Evolutionary conservation across 2,888 invertebrate species (phyloP), one percentile per base, ranked within the genome.

Genomic region (Drosophila mulleri): DNA sequence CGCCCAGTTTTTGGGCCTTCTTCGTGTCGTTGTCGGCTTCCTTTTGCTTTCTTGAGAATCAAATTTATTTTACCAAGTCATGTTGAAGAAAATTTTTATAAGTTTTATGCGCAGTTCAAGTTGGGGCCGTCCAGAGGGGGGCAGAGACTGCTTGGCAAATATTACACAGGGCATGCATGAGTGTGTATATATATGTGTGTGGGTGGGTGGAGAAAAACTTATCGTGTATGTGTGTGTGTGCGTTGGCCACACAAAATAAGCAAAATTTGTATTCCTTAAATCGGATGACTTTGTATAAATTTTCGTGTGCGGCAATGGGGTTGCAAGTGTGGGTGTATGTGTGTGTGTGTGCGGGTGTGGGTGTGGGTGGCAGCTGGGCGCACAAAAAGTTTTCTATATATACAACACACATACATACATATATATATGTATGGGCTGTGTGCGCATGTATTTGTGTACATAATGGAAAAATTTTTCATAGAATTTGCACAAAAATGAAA

Each of bases 61-160:
- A 91, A 91, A 91, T 91, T 91, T 92, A 91, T 91, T 91, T 92
- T 90, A 88, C 91, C 91, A 91, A 91, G 89, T 91, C 92, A 91
- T 91, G 91, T 88, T 91, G 90, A 91, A 90, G 89, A 91, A 88
- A 91, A 91, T 91, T 92, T 91, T 90, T 91, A 91, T 90, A 91
- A 91, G 92, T 91, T 91, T 91, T 91, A 88, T 91, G 82, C 78
- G 85, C 75, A 80, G 83, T 71, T 80, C 78, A 80, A 82, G 79
- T 50, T 79, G 76, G 78, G 70, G 75, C 79, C 72, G 76, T 72
- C 56, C 56, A 39, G 67, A 41, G 62, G 60, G 44, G 26, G 23
- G 26, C 48, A 12, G 60, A 39, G 58, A 47, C 32, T 32, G 66
- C 23, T 80, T 83, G 77, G 71, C 72, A 83, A 82, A 81, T 81